phyloP scores from a whole-genome alignment of 2,113 vertebrate genomes.

The Strigops habroptila region DNA sequence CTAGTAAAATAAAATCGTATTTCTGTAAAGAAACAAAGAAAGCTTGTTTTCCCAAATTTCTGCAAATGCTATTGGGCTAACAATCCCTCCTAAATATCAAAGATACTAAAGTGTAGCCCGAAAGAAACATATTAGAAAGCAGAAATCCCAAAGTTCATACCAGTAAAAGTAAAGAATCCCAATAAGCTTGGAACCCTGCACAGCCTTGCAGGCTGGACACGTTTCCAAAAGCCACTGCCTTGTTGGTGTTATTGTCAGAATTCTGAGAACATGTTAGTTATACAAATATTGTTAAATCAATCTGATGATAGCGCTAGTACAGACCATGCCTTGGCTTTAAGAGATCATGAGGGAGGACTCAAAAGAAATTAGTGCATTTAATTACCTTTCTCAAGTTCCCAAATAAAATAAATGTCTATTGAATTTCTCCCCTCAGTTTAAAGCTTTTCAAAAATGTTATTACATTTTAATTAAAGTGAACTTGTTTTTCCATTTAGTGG shows the following conservation, averaged over 20 bases:
- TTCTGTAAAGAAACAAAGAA: not conserved
- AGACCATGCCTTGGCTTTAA: not conserved
- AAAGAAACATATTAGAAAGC: not conserved
- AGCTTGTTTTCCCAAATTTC: not conserved
- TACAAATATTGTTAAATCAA: conserved; percentile 11
- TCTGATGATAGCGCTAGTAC: not conserved
- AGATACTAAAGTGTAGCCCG: not conserved
- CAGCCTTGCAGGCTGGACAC: not conserved
- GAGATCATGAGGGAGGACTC: not conserved
- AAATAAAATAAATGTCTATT: conserved; percentile 37
- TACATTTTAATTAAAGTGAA: conserved; percentile 46
- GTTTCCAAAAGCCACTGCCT: not conserved
- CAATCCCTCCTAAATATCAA: not conserved
- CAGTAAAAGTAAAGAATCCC: not conserved
- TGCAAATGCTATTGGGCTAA: not conserved
- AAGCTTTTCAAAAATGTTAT: conserved; percentile 13
- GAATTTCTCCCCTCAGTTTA: not conserved
- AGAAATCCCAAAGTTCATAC: not conserved
- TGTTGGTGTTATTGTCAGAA: not conserved
- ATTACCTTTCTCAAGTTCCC: conserved; percentile 2
- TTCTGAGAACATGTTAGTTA: not conserved
- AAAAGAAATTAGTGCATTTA: conserved; percentile 44
- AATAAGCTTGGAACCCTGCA: not conserved
- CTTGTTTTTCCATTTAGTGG: not conserved
- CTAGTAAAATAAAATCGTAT: not conserved